phyloP scores from a whole-genome alignment of 2,888 invertebrate genomes.

The Tenthredo scrophulariae region DNA sequence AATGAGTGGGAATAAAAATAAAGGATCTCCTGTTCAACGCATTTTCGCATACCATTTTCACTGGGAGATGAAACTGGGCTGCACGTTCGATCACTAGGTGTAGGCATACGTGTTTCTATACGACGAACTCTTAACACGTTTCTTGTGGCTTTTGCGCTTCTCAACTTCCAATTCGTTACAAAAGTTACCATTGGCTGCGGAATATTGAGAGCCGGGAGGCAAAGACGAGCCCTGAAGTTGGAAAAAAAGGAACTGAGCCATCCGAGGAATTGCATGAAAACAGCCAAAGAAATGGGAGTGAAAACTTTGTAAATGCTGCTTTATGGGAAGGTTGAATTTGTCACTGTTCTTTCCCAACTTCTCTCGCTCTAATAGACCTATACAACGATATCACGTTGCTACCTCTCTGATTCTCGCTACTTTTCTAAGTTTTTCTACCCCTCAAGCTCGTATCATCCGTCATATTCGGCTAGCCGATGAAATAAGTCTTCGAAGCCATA shows the following conservation, averaged over 20 bases:
- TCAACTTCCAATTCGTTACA: conserved; percentile 37
- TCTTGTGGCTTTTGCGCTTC: conserved; percentile 38
- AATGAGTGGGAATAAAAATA: conserved; percentile 47
- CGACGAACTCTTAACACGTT: conserved; percentile 47
- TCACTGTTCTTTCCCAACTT: conserved; percentile 26
- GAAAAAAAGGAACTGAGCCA: conserved; percentile 26
- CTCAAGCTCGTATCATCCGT: conserved; percentile 18
- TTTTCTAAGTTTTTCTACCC: conserved; percentile 10
- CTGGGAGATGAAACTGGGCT: background rate
- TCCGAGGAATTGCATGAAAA: conserved; percentile 17
- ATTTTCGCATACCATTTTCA: conserved; percentile 33
- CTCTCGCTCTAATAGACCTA: background rate
- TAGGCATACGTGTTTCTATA: background rate
- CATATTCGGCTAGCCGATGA: conserved; percentile 17
- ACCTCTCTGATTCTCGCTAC: background rate
- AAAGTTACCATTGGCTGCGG: conserved; percentile 44
- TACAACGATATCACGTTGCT: conserved; percentile 12
- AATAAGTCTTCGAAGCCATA: conserved; percentile 7
- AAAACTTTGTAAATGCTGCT: conserved; percentile 41
- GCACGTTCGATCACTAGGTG: conserved; percentile 1
- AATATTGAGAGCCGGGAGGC: conserved; percentile 40
- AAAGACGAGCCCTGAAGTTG: conserved; percentile 16
- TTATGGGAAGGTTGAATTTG: conserved; percentile 36
- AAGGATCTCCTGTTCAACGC: conserved; percentile 31
- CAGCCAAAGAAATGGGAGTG: conserved; percentile 27